Conservation (phyloP, 2,113 vertebrate genomes). For the Natator depressus region DNA sequence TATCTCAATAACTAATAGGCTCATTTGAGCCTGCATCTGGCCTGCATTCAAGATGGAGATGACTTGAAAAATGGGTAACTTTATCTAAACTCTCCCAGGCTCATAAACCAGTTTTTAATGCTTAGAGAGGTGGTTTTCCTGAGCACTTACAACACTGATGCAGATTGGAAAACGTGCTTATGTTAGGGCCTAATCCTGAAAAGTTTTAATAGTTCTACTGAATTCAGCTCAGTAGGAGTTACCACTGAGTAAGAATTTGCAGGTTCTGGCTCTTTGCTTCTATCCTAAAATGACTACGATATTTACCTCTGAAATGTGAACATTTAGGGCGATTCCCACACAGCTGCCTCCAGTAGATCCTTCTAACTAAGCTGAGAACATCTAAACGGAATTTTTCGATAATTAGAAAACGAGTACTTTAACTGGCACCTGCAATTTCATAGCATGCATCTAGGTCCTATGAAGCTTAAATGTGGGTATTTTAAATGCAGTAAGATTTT, state of each 20-base stretch:
- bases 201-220: neutral
- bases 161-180: neutral
- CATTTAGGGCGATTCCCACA: neutral
- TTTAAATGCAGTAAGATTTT: conserved; percentile 27
- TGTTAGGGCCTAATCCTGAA: neutral
- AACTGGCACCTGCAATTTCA: conserved; percentile 14
- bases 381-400: neutral
- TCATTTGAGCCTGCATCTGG: neutral
- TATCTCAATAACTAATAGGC: neutral
- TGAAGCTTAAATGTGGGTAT: conserved; percentile 3
- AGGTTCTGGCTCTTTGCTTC: neutral
- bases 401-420: neutral
- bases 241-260: conserved; percentile 6
- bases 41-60: neutral
- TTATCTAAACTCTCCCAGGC: conserved; percentile 1
- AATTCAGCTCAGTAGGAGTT: neutral
- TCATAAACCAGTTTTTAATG: neutral
- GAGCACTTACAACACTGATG: neutral
- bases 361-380: neutral
- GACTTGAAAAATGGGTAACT: neutral
- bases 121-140: rapidly evolving
- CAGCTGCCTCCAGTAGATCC: neutral
- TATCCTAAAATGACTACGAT: neutral
- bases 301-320: neutral
- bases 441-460: neutral